phyloP scores from a whole-genome alignment of 1,140 invertebrate species.

The Parasteatoda tepidariorum region DNA sequence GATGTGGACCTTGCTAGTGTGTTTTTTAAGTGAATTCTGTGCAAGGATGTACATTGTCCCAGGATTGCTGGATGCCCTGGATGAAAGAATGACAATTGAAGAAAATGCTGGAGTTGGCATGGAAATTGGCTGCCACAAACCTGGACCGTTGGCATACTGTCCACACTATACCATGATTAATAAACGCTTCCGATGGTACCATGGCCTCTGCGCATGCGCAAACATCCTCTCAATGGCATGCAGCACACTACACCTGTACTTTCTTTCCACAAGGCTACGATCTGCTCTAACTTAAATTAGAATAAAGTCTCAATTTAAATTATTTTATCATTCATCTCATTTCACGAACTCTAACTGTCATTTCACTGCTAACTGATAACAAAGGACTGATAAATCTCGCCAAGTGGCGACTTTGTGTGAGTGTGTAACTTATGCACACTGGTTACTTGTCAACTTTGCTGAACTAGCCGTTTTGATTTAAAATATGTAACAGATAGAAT shows the following conservation, averaged over 20 bases:
- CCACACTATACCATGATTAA: conserved; percentile 79
- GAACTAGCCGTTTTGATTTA: too few species aligned
- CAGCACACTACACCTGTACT: conserved; percentile 77
- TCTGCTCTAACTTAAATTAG: conserved; percentile 38
- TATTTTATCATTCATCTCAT: too few species aligned
- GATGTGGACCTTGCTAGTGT: conserved; percentile 75
- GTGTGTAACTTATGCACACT: too few species aligned
- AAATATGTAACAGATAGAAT: too few species aligned
- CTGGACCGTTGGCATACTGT: conserved; percentile 76
- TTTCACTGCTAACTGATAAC: too few species aligned
- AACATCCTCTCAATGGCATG: conserved; percentile 80
- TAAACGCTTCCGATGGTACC: conserved; percentile 76
- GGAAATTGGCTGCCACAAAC: conserved; percentile 77
- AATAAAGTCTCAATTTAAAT: too few species aligned
- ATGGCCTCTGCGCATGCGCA: conserved; percentile 78
- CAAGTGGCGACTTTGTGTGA: too few species aligned
- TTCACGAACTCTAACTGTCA: too few species aligned
- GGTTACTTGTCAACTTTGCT: too few species aligned
- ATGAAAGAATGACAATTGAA: conserved; percentile 72
- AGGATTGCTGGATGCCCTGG: conserved; percentile 72
- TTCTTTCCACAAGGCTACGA: conserved; percentile 74
- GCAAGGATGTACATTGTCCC: conserved; percentile 78
- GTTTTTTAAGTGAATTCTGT: conserved; percentile 77
- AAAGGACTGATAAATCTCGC: too few species aligned
- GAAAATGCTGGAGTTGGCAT: conserved; percentile 77